Evolutionary conservation across 2,888 invertebrate species (phyloP).

Genomic region (Tupiocoris notatus): DNA sequence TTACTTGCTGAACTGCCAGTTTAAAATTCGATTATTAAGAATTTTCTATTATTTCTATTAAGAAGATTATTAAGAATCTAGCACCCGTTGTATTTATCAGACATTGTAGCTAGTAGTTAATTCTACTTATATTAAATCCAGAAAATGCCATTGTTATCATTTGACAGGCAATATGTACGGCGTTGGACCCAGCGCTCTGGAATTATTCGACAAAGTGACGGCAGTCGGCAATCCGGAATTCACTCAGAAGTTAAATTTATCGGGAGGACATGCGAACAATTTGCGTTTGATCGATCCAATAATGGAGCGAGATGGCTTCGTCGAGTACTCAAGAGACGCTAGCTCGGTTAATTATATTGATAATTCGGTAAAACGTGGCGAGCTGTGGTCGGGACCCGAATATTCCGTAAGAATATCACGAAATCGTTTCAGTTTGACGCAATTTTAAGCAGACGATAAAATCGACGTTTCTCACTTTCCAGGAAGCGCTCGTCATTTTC

Average conservation of each 20-base stretch:
- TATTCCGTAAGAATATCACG: too few species aligned
- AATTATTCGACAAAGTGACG: not conserved
- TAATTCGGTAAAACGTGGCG: not conserved
- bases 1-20: too few species aligned
- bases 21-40: too few species aligned
- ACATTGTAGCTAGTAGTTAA: too few species aligned
- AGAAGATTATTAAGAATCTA: too few species aligned
- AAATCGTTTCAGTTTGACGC: too few species aligned
- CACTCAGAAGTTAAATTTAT: not conserved
- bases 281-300: constrained; percentile 4
- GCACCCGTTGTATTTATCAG: too few species aligned
- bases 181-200: not conserved
- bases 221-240: constrained; percentile 3
- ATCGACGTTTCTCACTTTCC: too few species aligned
- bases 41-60: too few species aligned
- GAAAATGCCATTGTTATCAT: too few species aligned
- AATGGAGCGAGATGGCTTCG: not conserved
- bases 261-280: not conserved
- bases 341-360: not conserved
- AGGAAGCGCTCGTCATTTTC: not conserved
- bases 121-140: too few species aligned
- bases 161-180: constrained; percentile 26
- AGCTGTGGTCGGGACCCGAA: not conserved
- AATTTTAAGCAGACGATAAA: too few species aligned
- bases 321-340: not conserved